Evolutionary conservation across 1,140 invertebrate species (phyloP), one percentile per base, ranked within the genome.

Genomic region (Cotesia typhae): DNA sequence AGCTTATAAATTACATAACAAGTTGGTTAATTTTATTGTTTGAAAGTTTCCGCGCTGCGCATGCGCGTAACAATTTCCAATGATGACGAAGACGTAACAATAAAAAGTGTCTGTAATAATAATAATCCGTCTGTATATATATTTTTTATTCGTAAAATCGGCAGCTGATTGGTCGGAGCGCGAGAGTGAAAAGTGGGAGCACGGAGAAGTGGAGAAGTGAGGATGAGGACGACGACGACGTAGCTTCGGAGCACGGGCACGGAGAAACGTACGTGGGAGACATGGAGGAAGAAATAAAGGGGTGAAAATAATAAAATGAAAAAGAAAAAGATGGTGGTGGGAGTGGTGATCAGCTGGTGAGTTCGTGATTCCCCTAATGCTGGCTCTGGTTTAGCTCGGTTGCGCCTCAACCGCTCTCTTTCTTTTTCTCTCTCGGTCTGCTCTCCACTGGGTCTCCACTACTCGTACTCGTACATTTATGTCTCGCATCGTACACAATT

Each of bases 301-400:
- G 38, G 68, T 20, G 17, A 70, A 60, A 35, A 47, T 17, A 47
- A 20, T 36, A 28, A 67, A 67, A 67, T 53, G 28, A 55, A 35
- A 12, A 2, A 6, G 20, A 60, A 63, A 47, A 52, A 61, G 7
- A 53, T 28, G 67, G 47, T 37, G 37, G 6, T 20, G 59, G 75
- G 61, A 63, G 73, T 70, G 52, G 52, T 47, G 47, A 80, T 80
- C 79, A 80, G 79, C 79, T 80, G 78, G 64, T 38, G n/a, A 69
- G 66, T 67, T 47, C 63, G 64, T 67, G 53, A 28, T 60, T 38
- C 51, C 28, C n/a, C 52, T 64, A 52, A 63, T 47, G 41, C 5
- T 47, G 41, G 41, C 41, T 47, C 41, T 47, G 41, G 41, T 47
- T 47, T 63, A 61, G 41, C 38, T 17, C 17, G 3, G 10, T 10